Evolutionary conservation across 2,888 invertebrate species (phyloP), one percentile per base, ranked within the genome.

Genomic region (Acanthopleura granulata): DNA sequence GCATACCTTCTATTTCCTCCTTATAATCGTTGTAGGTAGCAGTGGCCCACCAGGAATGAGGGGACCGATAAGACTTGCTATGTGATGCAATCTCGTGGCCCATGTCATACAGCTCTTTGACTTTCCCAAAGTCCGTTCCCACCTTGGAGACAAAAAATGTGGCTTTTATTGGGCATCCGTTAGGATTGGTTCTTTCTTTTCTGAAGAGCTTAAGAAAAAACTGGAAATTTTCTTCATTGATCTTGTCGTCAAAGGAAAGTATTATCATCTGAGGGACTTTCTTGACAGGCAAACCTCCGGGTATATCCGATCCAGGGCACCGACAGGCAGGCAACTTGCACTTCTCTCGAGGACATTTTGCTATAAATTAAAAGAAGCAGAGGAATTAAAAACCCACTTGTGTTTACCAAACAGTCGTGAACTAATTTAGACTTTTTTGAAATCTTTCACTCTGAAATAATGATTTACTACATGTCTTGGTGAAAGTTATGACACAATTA

Each of bases 11-110:
- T 94, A 96, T 95, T 91, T 97, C 96, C 84, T 96, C 95, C 85
- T 95, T 95, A 95, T 95, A 96, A 84, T 96, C 96, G 88, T 96
- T 95, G 49, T 96, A 93, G 0, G 95, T 95, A 0, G 96, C 96
- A 87, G 95, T 95, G 79, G 93, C 92, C 95, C 95, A 96, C 81
- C 94, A 93, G 14, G 14, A 22, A 30, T n/a, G 15, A 0, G 81
- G 79, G 0, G 77, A 50, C 0, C 77, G 51, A 72, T 84, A 82
- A 1, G 90, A 89, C 90, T 98, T 94, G 83, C 98, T 97, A 92
- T 98, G 98, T 49, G 73, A 97, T 81, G 98, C 98, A 92, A 98
- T 95, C 93, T 98, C 98, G 91, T 98, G 97, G 89, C 98, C 98
- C 88, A 94, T 94, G 82, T 96, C 93, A 92, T 97, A 97, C 81